phyloP scores from a whole-genome alignment of 1,140 invertebrate genomes.

The Diachasma alloeum region DNA sequence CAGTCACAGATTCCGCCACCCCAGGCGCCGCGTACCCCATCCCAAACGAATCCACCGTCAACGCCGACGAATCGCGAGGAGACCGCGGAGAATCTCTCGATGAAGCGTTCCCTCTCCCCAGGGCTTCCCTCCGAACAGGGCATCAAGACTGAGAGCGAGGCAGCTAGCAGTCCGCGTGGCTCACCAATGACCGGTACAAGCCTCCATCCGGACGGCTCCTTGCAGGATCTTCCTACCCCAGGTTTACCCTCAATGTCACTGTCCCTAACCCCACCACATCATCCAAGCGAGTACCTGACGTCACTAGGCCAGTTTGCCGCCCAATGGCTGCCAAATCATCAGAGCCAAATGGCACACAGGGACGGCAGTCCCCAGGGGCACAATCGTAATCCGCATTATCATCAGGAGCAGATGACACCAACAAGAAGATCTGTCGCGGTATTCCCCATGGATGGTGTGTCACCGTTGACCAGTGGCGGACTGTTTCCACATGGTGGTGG shows the following conservation, averaged over 20 bases:
- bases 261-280: constrained; percentile 77
- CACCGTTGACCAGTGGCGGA: constrained; percentile 41
- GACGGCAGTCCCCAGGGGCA: constrained; percentile 50
- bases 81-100: constrained; percentile 58
- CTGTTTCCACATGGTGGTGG: constrained; percentile 52
- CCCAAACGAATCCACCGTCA: constrained; percentile 37
- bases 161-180: constrained; percentile 57
- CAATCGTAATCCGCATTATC: constrained; percentile 21
- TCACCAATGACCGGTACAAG: constrained; percentile 53
- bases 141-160: constrained; percentile 58
- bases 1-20: constrained; percentile 37
- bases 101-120: constrained; percentile 53
- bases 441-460: constrained; percentile 54
- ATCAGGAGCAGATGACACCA: constrained; percentile 40
- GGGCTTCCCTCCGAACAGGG: constrained; percentile 27
- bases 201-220: constrained; percentile 49
- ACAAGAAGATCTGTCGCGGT: constrained; percentile 46
- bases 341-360: constrained; percentile 45
- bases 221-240: constrained; percentile 58
- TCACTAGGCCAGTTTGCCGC: constrained; percentile 57
- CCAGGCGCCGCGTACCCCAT: constrained; percentile 31
- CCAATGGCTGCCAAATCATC: constrained; percentile 57
- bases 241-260: constrained; percentile 75
- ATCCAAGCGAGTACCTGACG: constrained; percentile 65
- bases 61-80: constrained; percentile 6